A percentile compares a stretch with the other conserved stretches of the same genome.
Conservation (phyloP, 2,888 invertebrate genomes). For the Athalia cordata region DNA sequence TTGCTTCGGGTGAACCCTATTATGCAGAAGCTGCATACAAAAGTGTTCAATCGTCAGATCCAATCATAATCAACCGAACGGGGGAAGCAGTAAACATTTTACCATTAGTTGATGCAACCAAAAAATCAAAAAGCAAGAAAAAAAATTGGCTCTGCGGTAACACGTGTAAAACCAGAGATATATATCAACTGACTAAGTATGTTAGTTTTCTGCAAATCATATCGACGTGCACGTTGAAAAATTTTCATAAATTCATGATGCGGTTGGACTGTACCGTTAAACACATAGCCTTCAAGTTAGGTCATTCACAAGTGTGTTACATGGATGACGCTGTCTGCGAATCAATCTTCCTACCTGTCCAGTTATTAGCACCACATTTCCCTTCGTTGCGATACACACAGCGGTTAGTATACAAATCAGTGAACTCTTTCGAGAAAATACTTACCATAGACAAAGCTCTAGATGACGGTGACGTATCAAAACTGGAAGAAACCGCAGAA, state of each 20-base stretch:
- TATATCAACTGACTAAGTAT: no score
- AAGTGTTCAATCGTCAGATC: no score
- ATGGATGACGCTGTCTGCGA: no score
- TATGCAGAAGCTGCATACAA: no score
- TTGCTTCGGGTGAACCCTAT: no score
- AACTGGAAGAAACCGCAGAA: slow-evolving; percentile 20
- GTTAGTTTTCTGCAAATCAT: no score
- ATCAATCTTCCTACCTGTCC: no score
- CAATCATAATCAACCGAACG: slow-evolving; percentile 43
- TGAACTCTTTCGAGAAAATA: slow-evolving; percentile 2
- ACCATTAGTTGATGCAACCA: slow-evolving; percentile 28
- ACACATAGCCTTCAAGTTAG: no score
- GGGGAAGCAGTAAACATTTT: slow-evolving; percentile 48
- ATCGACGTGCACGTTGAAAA: no score
- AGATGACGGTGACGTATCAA: slow-evolving; percentile 31
- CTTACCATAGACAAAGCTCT: slow-evolving; percentile 45
- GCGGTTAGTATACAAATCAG: slow-evolving; percentile 45
- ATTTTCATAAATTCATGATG: no score
- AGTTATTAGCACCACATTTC: slow-evolving; percentile 52
- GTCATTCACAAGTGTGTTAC: no score
- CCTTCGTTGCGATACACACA: slow-evolving; percentile 48
- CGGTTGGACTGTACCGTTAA: no score
- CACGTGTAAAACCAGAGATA: slow-evolving; percentile 42
- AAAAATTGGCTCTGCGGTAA: slow-evolving; percentile 46
- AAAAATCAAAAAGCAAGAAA: slow-evolving; percentile 30